Base-by-base conservation (phyloP, 2,113 vertebrate species). In the Seriola aureovittata region DNA sequence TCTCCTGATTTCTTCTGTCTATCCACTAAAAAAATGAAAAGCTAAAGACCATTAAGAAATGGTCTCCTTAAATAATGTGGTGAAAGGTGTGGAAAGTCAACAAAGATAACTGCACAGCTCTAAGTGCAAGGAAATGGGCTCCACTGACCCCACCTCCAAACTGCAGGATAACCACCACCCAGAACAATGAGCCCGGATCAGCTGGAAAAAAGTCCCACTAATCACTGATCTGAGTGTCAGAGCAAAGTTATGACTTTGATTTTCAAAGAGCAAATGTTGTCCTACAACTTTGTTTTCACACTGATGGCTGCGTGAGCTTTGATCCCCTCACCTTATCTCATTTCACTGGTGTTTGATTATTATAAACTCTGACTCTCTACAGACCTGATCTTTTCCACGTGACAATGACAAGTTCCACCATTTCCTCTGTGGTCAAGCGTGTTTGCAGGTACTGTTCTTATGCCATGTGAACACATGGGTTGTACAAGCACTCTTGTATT, bases 41-140 rank as follows among this genome's bases (percentile, higher is more conserved):
- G 25, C 52, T 66, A 0, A 75, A 60, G 36, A 81, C 65, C 44
- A 82, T 82, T 78, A 85, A 82, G 71, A 50, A 82, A 88, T 42
- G 38, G 59, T 6, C 72, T 68, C 36, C 66, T 83, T 42, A 59
- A 88, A 85, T 82, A 82, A 71, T 14, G 66, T 80, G 89, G 58
- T 68, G 42, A 87, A 84, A 87, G 68, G 52, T 78, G 76, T 81
- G 82, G 81, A 90, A 88, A 88, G 78, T 89, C 92, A 92, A 89
- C 82, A 87, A 58, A 85, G 85, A 95, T 93, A 93, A 90, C 81
- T 52, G 19, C 58, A 75, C 77, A 58, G 84, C 79, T 79, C 48
- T 88, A 62, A 88, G 88, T 86, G 78, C 8, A 42, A 95, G 95
- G 93, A 95, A 95, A 93, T 91, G 79, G 85, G 85, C 73, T 84